These are phyloP conservation scores for Onychostoma macrolepis DNA, from an alignment of 2,113 vertebrate species.

Conservation along the genomic window DNA sequence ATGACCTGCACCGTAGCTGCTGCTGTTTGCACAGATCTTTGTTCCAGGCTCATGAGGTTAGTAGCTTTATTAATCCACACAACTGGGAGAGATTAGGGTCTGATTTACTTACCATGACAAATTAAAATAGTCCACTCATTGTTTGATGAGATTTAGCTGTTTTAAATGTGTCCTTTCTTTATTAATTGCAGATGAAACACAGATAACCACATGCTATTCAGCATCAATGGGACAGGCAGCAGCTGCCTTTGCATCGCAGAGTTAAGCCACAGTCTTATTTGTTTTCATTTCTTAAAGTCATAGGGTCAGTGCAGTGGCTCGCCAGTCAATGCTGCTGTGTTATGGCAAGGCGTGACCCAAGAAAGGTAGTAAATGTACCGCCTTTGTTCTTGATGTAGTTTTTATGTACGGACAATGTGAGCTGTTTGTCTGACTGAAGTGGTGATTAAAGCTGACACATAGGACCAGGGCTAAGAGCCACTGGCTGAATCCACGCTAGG, in stretches of 20 bases:
- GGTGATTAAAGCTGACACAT: slow-evolving; percentile 52
- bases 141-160: slow-evolving; percentile 6
- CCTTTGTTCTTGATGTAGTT: slow-evolving; percentile 47
- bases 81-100: not conserved
- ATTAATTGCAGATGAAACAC: not conserved
- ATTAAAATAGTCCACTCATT: not conserved
- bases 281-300: slow-evolving; percentile 3
- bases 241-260: slow-evolving; percentile 2
- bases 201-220: slow-evolving; percentile 12
- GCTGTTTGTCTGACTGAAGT: slow-evolving; percentile 44
- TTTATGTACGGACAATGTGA: slow-evolving; percentile 38
- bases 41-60: not conserved
- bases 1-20: not conserved
- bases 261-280: not conserved
- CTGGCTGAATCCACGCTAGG: slow-evolving; percentile 41
- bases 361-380: slow-evolving; percentile 48
- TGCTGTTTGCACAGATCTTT: not conserved
- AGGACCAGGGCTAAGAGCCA: slow-evolving; percentile 25
- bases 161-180: not conserved
- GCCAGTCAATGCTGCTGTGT: slow-evolving; percentile 1
- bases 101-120: not conserved
- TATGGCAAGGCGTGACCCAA: slow-evolving; percentile 29
- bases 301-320: slow-evolving; percentile 23
- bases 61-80: not conserved
- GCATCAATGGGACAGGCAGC: not conserved